These are phyloP conservation scores for Colinus virginianus DNA, from an alignment of 2,113 vertebrate species.

Conservation along the genomic window DNA sequence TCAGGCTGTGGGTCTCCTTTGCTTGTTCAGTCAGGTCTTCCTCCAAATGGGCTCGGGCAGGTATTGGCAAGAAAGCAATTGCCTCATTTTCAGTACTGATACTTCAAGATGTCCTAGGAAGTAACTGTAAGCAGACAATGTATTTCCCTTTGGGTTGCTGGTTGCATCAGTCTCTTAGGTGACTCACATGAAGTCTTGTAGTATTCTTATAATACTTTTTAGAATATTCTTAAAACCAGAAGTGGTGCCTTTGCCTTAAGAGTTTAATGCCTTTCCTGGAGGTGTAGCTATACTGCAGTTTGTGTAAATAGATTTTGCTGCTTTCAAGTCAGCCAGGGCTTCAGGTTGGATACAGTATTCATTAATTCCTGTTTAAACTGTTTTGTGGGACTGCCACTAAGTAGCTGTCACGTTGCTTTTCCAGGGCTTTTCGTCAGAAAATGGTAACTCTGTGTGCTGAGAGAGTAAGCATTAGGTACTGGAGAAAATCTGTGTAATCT, in stretches of 20 bases:
- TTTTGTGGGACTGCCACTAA: not conserved
- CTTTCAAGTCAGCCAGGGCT: not conserved
- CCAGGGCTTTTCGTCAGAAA: not conserved
- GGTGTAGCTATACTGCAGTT: not conserved
- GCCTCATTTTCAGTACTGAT: too few species aligned
- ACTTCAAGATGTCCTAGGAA: too few species aligned
- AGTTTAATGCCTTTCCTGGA: not conserved
- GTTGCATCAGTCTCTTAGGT: not conserved
- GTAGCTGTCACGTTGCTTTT: not conserved
- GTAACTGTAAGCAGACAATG: too few species aligned
- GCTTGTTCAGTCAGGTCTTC: too few species aligned
- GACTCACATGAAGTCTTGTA: not conserved
- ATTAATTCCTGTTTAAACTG: not conserved
- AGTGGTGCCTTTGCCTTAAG: not conserved
- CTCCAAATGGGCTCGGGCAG: too few species aligned
- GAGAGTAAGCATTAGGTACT: not conserved
- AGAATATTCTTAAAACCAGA: not conserved
- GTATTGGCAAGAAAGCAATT: too few species aligned
- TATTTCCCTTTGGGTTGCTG: not conserved
- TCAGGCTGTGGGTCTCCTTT: too few species aligned
- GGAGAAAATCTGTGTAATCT: not conserved
- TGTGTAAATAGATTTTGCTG: not conserved
- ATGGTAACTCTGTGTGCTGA: not conserved
- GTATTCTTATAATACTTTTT: rapidly evolving
- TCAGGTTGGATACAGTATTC: not conserved